Percentiles rank a stretch among this genome's conserved stretches.
phyloP scores from a whole-genome alignment of 2,113 vertebrate species.

The Patagioenas fasciata region DNA sequence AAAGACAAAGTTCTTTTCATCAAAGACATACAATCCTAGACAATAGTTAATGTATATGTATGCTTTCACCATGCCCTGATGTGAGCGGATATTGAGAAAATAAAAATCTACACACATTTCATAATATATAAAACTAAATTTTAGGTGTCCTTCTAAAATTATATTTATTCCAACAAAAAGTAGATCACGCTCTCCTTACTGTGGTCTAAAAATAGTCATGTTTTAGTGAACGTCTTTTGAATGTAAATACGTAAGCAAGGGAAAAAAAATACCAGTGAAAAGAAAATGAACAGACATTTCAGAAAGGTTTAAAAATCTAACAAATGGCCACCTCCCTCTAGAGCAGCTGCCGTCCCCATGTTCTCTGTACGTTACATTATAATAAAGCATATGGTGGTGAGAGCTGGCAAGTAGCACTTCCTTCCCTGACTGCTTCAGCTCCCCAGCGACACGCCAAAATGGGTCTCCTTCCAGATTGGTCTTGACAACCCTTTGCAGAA shows the following conservation, averaged over 20 bases:
- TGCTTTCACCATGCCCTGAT: not conserved
- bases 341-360: slow-evolving; percentile 79
- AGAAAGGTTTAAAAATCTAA: not conserved
- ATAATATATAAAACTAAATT: not conserved
- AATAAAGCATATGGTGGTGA: slow-evolving; percentile 70
- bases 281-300: slow-evolving; percentile 35
- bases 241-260: slow-evolving; percentile 35
- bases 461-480: slow-evolving; percentile 38
- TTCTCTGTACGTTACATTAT: slow-evolving; percentile 63
- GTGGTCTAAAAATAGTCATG: not conserved
- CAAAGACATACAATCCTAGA: not conserved
- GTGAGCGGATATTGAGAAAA: not conserved
- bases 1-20: not conserved
- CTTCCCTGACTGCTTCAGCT: slow-evolving; percentile 57
- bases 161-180: not conserved
- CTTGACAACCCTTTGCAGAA: slow-evolving; percentile 63
- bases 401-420: slow-evolving; percentile 81
- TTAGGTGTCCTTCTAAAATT: not conserved
- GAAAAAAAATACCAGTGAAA: not conserved
- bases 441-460: slow-evolving; percentile 21
- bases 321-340: slow-evolving; percentile 53
- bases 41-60: not conserved
- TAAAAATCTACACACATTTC: not conserved
- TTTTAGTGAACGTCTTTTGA: slow-evolving; percentile 26
- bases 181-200: not conserved